These are phyloP conservation scores for Harpegnathos saltator DNA, from an alignment of 1,140 invertebrate genomes.

Conservation along the genomic window DNA sequence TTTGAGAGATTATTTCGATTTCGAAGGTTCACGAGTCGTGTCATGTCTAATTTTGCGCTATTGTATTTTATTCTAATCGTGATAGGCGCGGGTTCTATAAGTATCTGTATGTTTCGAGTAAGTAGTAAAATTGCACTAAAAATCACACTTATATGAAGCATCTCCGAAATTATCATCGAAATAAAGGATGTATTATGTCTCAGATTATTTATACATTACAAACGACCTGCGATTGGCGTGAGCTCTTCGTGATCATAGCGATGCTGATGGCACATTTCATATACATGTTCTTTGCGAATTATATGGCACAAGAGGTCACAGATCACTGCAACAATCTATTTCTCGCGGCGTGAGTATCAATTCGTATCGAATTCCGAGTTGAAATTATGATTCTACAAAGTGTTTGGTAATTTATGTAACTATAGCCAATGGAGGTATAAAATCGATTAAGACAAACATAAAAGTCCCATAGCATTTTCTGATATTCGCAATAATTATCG, in stretches of 20 bases:
- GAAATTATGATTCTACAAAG: too few species aligned
- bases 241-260: neutral
- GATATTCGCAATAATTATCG: too few species aligned
- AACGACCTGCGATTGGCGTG: neutral
- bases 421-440: too few species aligned
- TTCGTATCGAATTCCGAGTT: neutral
- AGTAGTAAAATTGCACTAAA: neutral
- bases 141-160: neutral
- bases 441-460: too few species aligned
- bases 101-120: slow-evolving; percentile 18
- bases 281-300: neutral
- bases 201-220: neutral
- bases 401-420: too few species aligned
- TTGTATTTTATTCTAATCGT: slow-evolving; percentile 7
- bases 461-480: too few species aligned
- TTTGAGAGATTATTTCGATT: slow-evolving; percentile 10
- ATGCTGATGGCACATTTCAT: neutral
- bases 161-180: neutral
- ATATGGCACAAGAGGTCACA: neutral
- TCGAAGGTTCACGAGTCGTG: neutral
- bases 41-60: neutral
- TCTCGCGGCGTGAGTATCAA: slow-evolving; percentile 12
- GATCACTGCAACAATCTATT: slow-evolving; percentile 15
- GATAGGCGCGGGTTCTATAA: neutral
- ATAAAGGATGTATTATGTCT: neutral